These are phyloP conservation scores for Etheostoma perlongum DNA, from an alignment of 2,797 vertebrate genomes.

Conservation along the genomic window DNA sequence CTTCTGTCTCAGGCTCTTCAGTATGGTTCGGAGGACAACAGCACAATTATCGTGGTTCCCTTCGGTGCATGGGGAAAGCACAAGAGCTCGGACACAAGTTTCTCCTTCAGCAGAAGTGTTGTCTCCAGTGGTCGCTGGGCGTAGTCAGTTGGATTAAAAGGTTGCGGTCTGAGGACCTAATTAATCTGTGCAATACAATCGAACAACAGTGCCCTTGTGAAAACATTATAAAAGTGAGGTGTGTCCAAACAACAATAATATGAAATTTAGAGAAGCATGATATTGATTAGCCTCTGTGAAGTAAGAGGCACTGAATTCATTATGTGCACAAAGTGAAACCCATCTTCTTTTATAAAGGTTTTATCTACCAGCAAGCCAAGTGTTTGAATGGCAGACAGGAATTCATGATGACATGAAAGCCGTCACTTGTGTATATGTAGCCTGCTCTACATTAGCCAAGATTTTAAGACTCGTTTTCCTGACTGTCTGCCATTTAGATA, in stretches of 20 bases:
- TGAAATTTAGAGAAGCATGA: slow-evolving; percentile 52
- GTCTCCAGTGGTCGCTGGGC: slow-evolving; percentile 96
- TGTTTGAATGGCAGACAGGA: slow-evolving; percentile 30
- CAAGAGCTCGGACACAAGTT: slow-evolving; percentile 88
- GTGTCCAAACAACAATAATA: slow-evolving; percentile 32
- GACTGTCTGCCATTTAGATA: slow-evolving; percentile 22
- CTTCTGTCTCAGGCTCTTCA: slow-evolving; percentile 87
- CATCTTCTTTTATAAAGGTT: slow-evolving; percentile 40
- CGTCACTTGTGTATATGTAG: neutral
- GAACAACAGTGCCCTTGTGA: slow-evolving; percentile 39
- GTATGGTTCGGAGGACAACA: slow-evolving; percentile 97
- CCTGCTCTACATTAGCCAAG: neutral
- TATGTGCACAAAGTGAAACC: slow-evolving; percentile 51
- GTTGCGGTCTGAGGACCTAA: slow-evolving; percentile 43
- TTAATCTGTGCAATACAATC: slow-evolving; percentile 81
- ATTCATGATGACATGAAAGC: slow-evolving; percentile 5
- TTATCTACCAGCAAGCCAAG: slow-evolving; percentile 31
- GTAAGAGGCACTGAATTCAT: slow-evolving; percentile 34
- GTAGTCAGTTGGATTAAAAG: slow-evolving; percentile 67
- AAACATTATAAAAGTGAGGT: slow-evolving; percentile 28
- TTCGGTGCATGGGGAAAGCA: slow-evolving; percentile 98
- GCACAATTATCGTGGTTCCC: slow-evolving; percentile 93
- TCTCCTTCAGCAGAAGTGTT: slow-evolving; percentile 97
- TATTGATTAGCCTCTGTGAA: slow-evolving; percentile 43
- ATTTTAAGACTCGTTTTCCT: neutral